Conservation (phyloP, 2,797 vertebrate genomes). For the Glossophaga mutica region DNA sequence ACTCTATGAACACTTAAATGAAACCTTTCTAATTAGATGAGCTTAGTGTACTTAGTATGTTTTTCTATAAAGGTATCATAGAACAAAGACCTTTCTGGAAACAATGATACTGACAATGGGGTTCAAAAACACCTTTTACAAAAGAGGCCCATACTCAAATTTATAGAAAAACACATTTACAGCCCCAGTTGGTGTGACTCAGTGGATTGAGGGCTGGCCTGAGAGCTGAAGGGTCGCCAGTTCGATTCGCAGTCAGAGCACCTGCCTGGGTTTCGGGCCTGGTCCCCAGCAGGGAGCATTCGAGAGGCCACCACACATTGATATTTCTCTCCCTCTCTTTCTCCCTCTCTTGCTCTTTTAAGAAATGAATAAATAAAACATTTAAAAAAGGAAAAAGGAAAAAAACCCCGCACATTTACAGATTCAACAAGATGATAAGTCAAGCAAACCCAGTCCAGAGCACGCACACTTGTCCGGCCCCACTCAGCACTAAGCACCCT, state of each 20-base stretch:
- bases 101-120: background rate
- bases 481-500: background rate
- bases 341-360: no score
- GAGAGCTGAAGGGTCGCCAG: no score
- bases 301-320: no score
- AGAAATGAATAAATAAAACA: no score
- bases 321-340: no score
- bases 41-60: background rate
- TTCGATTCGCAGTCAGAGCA: no score
- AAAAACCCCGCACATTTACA: background rate
- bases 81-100: conserved; percentile 37
- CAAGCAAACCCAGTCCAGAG: background rate
- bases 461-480: background rate
- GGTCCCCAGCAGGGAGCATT: no score
- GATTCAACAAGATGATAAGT: background rate
- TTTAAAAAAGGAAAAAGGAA: no score
- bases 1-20: conserved; percentile 1
- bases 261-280: no score
- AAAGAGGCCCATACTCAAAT: background rate
- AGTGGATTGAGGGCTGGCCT: no score
- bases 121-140: background rate
- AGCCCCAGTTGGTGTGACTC: background rate
- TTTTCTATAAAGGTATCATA: background rate
- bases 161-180: conserved; percentile 38
- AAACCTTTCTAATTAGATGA: conserved; percentile 17